Evolutionary conservation across 1,140 invertebrate genomes (phyloP), one percentile per base, ranked within the genome.

Genomic region (Steinernema khuongi): DNA sequence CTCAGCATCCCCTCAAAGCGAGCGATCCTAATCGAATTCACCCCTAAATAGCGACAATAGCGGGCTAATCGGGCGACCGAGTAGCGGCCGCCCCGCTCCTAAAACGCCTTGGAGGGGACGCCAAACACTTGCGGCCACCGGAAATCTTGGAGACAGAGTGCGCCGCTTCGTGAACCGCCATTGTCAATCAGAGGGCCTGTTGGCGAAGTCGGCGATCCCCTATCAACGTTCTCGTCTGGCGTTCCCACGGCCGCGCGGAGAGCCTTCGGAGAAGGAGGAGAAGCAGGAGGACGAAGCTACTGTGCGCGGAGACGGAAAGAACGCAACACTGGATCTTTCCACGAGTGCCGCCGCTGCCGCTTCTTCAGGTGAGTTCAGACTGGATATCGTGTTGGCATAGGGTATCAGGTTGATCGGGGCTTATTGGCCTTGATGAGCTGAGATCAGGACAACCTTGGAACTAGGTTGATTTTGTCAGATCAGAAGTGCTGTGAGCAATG

Each of bases 41-140:
- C 50, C 50, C 50, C 50, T 60, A 60, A 60, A 60, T 60, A 60
- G 50, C 50, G 50, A 60, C 50, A 60, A 60, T 60, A 60, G 50
- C 50, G 11, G 22, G 50, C 50, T 60, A 60, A 60, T 60, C 50
- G 50, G 11, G 7, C 14, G 14, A 22, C 22, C 50, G 11, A 41
- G 36, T 41, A 11, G 50, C 14, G 50, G 22, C 50, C 7, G 50
- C 50, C 50, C 50, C 36, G 36, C 11, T 60, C 50, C 50, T 60
- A 26, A 60, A 60, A 60, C 26, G 50, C 14, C 19, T 26, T 60
- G 50, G 36, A 41, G 19, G 50, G 50, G 50, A 22, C 50, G 50
- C 50, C 50, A 60, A 60, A 60, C 50, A 60, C 50, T 60, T 60
- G 50, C 50, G 11, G 26, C 50, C 50, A 14, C 50, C 50, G 50